Conservation (phyloP, 2,888 invertebrate genomes). For the Eilema caniola region DNA sequence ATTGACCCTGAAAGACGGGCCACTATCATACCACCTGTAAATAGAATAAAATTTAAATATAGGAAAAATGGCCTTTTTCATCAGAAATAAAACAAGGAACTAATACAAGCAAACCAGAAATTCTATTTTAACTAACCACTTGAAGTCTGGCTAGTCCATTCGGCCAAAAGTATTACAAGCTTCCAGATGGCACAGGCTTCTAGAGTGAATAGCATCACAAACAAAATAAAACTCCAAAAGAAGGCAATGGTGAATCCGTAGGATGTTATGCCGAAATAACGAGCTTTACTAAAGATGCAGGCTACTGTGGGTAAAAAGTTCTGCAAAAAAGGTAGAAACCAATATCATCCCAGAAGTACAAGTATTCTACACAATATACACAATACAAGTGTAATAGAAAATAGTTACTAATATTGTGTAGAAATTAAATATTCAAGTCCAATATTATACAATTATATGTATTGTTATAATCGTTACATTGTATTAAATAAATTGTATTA, state of each 20-base stretch:
- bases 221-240: slow-evolving; percentile 52
- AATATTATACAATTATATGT: no score
- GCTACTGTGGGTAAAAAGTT: slow-evolving; percentile 61
- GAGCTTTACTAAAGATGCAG: slow-evolving; percentile 58
- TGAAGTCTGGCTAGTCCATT: slow-evolving; percentile 42
- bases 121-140: slow-evolving; percentile 32
- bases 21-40: slow-evolving; percentile 62
- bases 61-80: background rate
- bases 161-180: slow-evolving; percentile 56
- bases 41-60: no score
- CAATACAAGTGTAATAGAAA: background rate
- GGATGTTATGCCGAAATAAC: slow-evolving; percentile 67
- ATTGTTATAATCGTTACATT: no score
- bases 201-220: slow-evolving; percentile 55
- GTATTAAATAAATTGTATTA: no score
- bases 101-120: background rate
- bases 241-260: slow-evolving; percentile 53
- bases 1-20: slow-evolving; percentile 75
- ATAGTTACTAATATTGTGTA: no score
- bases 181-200: slow-evolving; percentile 66
- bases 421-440: no score
- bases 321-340: slow-evolving; percentile 53
- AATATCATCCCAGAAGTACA: background rate
- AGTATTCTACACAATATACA: background rate
- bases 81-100: background rate